These are phyloP conservation scores for Ischnura elegans DNA, from an alignment of 2,888 invertebrate species.

Conservation along the genomic window DNA sequence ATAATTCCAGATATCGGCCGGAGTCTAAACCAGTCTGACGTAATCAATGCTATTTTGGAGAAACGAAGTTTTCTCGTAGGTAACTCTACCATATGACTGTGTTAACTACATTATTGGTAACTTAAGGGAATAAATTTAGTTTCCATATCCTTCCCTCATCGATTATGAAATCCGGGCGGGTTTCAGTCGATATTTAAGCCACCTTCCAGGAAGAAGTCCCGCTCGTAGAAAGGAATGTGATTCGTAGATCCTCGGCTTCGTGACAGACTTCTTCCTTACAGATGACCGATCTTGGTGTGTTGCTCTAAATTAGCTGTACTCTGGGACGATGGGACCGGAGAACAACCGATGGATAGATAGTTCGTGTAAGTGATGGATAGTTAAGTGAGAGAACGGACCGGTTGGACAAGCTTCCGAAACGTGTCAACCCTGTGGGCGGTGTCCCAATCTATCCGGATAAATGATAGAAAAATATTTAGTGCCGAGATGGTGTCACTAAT, in stretches of 20 bases:
- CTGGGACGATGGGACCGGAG: not conserved
- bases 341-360: not conserved
- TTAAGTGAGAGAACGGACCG: not conserved
- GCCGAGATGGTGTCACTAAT: not conserved
- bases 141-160: not conserved
- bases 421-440: not conserved
- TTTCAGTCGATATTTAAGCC: not conserved
- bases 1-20: no score
- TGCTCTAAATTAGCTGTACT: not conserved
- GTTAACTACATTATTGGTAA: no score
- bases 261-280: not conserved
- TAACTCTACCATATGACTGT: no score
- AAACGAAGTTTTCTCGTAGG: no score
- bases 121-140: no score
- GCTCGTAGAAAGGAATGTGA: not conserved
- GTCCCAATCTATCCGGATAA: not conserved
- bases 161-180: not conserved
- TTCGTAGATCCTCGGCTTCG: not conserved
- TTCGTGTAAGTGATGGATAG: not conserved
- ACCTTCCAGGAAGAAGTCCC: not conserved
- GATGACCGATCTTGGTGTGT: not conserved
- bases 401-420: not conserved
- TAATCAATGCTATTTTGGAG: no score
- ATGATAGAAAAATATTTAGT: not conserved
- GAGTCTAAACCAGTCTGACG: no score